Percentiles rank a stretch among this genome's conserved stretches.
These are phyloP conservation scores for Nephila pilipes DNA, from an alignment of 1,140 invertebrate species.

Conservation along the genomic window DNA sequence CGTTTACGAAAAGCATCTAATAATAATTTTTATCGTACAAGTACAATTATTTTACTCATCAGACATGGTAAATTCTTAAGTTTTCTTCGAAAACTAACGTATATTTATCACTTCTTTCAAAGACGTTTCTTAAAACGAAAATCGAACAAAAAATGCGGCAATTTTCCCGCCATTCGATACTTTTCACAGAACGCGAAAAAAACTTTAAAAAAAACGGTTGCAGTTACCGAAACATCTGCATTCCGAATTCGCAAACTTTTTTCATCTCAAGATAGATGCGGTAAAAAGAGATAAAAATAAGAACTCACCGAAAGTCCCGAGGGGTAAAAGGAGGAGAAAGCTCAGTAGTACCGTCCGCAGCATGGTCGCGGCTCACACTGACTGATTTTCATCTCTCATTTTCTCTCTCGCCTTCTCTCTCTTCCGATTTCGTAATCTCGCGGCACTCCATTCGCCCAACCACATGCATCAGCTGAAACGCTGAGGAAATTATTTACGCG, in stretches of 20 bases:
- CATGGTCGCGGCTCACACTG: constrained; percentile 42
- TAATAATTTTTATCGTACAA: too few species aligned
- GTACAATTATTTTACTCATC: too few species aligned
- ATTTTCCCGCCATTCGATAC: too few species aligned
- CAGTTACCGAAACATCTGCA: background rate
- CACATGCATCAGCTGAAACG: constrained; percentile 3
- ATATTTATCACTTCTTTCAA: too few species aligned
- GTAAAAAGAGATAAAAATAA: background rate
- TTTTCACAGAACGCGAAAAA: too few species aligned
- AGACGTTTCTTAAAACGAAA: too few species aligned
- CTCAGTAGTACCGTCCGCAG: constrained; percentile 33
- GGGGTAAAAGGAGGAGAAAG: constrained; percentile 27
- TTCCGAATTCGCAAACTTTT: background rate
- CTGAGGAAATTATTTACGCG: constrained; percentile 24
- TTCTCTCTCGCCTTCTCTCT: constrained; percentile 35
- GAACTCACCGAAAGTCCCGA: constrained; percentile 21
- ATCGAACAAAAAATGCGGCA: too few species aligned
- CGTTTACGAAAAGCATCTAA: too few species aligned
- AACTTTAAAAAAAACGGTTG: background rate
- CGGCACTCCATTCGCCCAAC: constrained; percentile 43
- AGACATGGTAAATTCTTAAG: too few species aligned
- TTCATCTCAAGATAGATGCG: too few species aligned
- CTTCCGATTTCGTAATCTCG: constrained; percentile 55
- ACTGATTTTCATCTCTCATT: constrained; percentile 26
- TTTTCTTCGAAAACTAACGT: too few species aligned